Conservation (phyloP, 2,113 vertebrate species). For the Dinomys branickii region DNA sequence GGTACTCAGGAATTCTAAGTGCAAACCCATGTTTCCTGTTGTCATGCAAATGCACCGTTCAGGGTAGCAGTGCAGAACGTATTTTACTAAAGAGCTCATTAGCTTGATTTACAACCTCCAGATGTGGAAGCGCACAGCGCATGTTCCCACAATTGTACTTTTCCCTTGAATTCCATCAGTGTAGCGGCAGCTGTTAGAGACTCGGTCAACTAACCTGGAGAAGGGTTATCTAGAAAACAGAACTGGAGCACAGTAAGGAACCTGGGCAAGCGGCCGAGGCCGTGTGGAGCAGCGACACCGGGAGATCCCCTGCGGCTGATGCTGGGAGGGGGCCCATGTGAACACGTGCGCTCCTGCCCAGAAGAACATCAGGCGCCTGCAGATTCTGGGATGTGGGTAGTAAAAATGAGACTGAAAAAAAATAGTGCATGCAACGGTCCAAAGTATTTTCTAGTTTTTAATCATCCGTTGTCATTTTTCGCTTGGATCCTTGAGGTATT, state of each 20-base stretch:
- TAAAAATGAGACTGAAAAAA: too few species aligned
- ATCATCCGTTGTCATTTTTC: neutral
- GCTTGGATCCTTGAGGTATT: neutral
- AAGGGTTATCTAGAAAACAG: neutral
- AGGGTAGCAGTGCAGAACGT: neutral
- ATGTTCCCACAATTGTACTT: neutral
- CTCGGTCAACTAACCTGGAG: neutral
- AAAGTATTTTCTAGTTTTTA: neutral
- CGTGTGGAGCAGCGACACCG: neutral
- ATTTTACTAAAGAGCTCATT: constrained; percentile 15
- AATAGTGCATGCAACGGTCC: neutral
- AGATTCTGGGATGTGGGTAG: neutral
- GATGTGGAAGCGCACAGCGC: neutral
- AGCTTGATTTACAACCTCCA: neutral
- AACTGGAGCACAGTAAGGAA: neutral
- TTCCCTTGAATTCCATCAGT: neutral
- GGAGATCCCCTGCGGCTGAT: too few species aligned
- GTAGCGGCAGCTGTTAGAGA: neutral
- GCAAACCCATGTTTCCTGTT: neutral
- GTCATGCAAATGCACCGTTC: neutral
- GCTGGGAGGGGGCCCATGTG: neutral
- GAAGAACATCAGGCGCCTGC: neutral
- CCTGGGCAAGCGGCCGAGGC: neutral
- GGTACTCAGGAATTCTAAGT: neutral
- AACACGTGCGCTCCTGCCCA: neutral